phyloP scores from a whole-genome alignment of 1,140 invertebrate species.

The Polyergus mexicanus region DNA sequence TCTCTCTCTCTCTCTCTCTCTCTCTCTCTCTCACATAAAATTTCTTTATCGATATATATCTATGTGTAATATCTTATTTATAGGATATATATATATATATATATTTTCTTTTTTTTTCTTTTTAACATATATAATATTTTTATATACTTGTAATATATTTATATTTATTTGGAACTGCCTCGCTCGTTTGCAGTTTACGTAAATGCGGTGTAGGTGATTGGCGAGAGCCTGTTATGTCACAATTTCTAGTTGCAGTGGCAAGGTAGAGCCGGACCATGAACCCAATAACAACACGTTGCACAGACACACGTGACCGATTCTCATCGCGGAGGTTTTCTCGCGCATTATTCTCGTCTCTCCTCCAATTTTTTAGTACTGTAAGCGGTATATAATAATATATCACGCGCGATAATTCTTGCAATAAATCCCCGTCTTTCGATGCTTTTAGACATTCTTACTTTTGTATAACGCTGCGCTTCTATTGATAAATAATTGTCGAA shows the following conservation, averaged over 20 bases:
- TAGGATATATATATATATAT: no score
- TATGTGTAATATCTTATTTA: no score
- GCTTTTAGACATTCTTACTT: background rate
- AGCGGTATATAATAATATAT: conserved; percentile 1
- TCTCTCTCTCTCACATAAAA: no score
- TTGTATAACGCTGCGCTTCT: no score
- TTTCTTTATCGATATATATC: no score
- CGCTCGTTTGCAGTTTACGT: background rate
- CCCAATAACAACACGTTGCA: conserved; percentile 76
- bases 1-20: no score
- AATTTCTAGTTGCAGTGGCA: conserved; percentile 70
- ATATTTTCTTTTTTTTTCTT: no score
- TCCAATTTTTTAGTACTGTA: background rate
- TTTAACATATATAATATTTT: no score
- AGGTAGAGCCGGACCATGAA: conserved; percentile 78
- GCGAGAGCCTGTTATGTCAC: conserved; percentile 78
- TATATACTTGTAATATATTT: no score
- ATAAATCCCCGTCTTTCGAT: background rate
- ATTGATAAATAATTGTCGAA: no score
- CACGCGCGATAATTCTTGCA: background rate
- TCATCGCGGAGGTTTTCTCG: conserved; percentile 42
- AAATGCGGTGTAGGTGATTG: conserved; percentile 61
- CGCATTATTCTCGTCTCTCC: conserved; percentile 20
- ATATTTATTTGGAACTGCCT: no score
- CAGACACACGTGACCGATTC: conserved; percentile 75